Conservation (phyloP, 2,797 vertebrate genomes). For the Masticophis lateralis region DNA sequence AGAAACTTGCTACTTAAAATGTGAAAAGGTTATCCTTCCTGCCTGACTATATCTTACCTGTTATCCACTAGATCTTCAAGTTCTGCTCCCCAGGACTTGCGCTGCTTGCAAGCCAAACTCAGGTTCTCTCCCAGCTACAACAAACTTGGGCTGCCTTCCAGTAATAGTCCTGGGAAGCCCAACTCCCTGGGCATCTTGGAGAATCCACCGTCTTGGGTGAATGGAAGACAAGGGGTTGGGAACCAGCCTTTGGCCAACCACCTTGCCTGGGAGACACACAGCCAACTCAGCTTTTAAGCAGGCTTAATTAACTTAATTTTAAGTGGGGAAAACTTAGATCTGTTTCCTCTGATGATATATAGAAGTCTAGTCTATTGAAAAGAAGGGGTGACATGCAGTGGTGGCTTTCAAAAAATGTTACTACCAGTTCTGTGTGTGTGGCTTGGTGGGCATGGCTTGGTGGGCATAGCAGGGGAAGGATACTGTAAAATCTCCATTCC, state of each 20-base stretch:
- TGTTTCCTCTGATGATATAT: neutral
- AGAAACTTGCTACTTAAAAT: neutral
- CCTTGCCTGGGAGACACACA: neutral
- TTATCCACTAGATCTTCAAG: neutral
- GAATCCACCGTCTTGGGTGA: neutral
- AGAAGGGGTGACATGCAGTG: neutral
- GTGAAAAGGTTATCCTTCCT: neutral
- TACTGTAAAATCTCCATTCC: too few relatives aligned
- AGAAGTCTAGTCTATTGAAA: neutral
- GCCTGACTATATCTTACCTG: neutral
- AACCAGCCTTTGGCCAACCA: neutral
- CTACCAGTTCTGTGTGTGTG: too few relatives aligned
- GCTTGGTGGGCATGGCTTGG: too few relatives aligned
- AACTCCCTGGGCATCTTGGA: neutral
- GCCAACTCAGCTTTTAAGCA: neutral
- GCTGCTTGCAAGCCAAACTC: neutral
- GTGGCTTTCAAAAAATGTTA: too few relatives aligned
- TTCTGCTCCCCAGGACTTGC: neutral
- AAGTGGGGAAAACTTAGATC: neutral
- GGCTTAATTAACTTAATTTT: neutral
- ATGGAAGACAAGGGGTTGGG: neutral
- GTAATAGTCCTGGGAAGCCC: neutral
- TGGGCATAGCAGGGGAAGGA: too few relatives aligned
- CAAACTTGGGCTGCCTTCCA: neutral
- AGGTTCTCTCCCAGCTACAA: neutral